Base-by-base conservation (phyloP, 2,113 vertebrate genomes). In the Plecturocebus donacophilus region DNA sequence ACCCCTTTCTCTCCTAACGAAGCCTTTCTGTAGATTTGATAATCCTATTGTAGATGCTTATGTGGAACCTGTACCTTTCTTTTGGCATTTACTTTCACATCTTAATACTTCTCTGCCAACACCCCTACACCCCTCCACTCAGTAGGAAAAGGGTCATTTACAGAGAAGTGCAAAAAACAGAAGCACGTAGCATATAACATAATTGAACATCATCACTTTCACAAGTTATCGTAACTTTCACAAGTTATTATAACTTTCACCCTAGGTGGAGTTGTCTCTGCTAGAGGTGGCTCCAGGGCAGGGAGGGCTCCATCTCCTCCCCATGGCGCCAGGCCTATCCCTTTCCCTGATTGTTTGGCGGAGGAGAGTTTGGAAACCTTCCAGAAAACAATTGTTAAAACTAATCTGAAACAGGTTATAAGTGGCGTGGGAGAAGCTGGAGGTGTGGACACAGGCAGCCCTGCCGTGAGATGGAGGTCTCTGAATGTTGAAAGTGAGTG, bases 341-440 rank as follows among this genome's bases (percentile, higher is more conserved):
- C 23, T 66, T 32, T 56, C 66, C 35, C 45, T 68, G 38, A 17
- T 2, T 70, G 56, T 90, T 52, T 61, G 58, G 30, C 40, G 75
- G 45, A 77, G 27, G 25, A 96, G 49, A n/a, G 49, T 96, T 90
- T 79, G 85, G 85, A 95, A 87, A 90, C 17, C 42, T 35, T 92
- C 75, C 68, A 90, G 88, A 90, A 80, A 94, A 96, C 56, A 92
- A 90, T 30, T 81, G 66, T 94, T 87, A 79, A 49, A 52, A 49
- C 32, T 49, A 79, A 95, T 87, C 64, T 23, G 40, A 87, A 88
- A 40, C 89, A 93, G 81, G 64, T 92, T 90, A 20, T 97, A 71
- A 38, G 8, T 68, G 73, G 79, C 68, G 4, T 6, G 19, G 12
- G 52, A 25, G 47, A 40, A 68, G 90, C 13, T 1, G 20, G n/a